Percentiles rank a stretch among this genome's conserved stretches.
Evolutionary conservation across 1,140 invertebrate genomes (phyloP).

Genomic region (Apolygus lucorum): DNA sequence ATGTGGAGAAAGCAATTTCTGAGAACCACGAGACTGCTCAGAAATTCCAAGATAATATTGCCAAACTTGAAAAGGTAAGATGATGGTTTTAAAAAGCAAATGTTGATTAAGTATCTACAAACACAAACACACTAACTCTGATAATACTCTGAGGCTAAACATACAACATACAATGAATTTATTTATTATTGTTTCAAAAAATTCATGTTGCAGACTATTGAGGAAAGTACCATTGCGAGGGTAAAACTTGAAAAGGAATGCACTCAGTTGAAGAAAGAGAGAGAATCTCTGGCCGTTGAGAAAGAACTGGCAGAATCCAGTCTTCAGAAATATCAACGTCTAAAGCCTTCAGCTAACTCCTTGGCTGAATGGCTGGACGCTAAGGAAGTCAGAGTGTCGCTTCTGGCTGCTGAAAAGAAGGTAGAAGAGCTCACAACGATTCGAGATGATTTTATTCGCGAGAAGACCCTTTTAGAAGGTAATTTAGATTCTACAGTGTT

Average conservation of each 20-base stretch:
- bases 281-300: conserved; percentile 36
- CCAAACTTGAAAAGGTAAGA: conserved; percentile 40
- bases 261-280: conserved; percentile 40
- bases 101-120: too few species aligned
- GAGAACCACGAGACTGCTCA: conserved; percentile 38
- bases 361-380: conserved; percentile 15
- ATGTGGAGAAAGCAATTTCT: conserved; percentile 37
- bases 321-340: conserved; percentile 20
- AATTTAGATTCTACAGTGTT: too few species aligned
- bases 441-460: conserved; percentile 30
- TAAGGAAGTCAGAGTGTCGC: conserved; percentile 28
- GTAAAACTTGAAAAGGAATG: conserved; percentile 41
- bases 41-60: conserved; percentile 39
- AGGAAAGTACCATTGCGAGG: conserved; percentile 35
- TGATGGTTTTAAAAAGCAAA: too few species aligned
- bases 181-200: conserved; percentile 6
- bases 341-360: conserved; percentile 11
- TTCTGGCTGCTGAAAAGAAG: conserved; percentile 27
- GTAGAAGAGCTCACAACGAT: conserved; percentile 29
- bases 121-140: too few species aligned
- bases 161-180: too few species aligned
- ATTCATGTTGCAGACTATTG: conserved; percentile 25
- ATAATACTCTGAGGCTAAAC: too few species aligned
- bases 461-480: conserved; percentile 32
- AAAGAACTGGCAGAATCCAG: conserved; percentile 23